Evolutionary conservation across 2,888 invertebrate species (phyloP).

Genomic region (Pyrrhosoma nymphula): DNA sequence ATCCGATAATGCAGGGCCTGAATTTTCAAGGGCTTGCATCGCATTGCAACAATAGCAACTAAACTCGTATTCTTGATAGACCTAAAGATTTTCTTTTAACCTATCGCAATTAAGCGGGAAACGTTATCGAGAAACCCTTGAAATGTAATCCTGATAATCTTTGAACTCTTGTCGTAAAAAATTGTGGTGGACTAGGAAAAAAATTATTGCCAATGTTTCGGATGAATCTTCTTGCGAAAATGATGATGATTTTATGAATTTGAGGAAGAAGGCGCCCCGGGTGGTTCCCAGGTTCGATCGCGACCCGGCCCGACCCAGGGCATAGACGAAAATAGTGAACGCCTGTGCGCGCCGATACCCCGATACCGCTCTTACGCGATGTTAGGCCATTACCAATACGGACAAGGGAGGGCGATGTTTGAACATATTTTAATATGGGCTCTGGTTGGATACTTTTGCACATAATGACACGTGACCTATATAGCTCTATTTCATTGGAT

Average conservation of each 20-base stretch:
- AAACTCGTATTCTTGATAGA: no score
- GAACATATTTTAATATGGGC: conserved; percentile 68
- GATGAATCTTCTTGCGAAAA: not conserved
- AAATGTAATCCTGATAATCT: not conserved
- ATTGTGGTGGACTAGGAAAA: not conserved
- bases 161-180: not conserved
- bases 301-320: not conserved
- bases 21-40: no score
- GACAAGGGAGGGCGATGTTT: conserved; percentile 49
- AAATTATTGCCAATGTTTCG: not conserved
- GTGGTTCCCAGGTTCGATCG: not conserved
- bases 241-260: not conserved
- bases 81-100: no score
- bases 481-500: conserved; percentile 68
- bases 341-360: not conserved
- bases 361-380: not conserved
- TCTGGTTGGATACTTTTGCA: conserved; percentile 60
- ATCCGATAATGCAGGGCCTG: no score
- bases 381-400: conserved; percentile 46
- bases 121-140: no score
- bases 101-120: no score
- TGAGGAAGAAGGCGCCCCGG: not conserved
- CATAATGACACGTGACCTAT: conserved; percentile 68
- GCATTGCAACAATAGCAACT: no score
- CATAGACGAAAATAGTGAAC: not conserved